Base-by-base conservation (phyloP, 2,888 invertebrate species). In the Tetanocera ferruginea region DNA sequence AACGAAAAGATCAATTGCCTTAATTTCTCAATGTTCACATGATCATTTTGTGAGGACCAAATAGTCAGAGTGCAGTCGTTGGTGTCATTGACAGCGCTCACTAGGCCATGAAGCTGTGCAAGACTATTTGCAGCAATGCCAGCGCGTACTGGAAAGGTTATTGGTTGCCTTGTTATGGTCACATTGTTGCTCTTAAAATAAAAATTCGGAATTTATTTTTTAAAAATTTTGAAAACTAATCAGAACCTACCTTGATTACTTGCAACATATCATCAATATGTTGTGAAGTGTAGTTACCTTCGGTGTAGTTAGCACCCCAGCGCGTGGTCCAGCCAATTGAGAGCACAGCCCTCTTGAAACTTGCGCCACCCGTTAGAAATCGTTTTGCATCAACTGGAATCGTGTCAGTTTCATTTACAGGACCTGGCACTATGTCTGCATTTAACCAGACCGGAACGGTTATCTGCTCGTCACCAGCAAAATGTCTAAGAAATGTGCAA, bases 321-420 rank as follows among this genome's bases (percentile, higher is more conserved):
- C 90, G 91, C 1, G 96, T 96, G 25, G 95, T 96, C 97, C 97
- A 97, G 0, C 96, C 97, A 6, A 96, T 90, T 9, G 97, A 97
- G 2, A 97, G 90, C 0, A 93, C 93, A 0, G 93, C 92, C 23
- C 92, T 90, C 0, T 93, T 91, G 81, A 95, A 93, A 57, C 91
- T 89, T 70, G 91, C 90, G 0, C 91, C 92, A 3, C 92, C 90
- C 0, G 87, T 85, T 34, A 97, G 89, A 89, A 97, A 97, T 8
- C 83, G 82, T 8, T 81, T 80, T 1, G 88, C 84, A 85, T 95
- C 92, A 0, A 97, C 93, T 0, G 95, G 94, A 62, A 85, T 87
- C 0, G 90, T 86, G 17, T 87, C 86, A 3, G 90, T 91, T 9
- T 91, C 88, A 77, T 93, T 91, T 0, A 94, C 92, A 0, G 97